Conservation (phyloP, 2,113 vertebrate species). For the Rissa tridactyla region DNA sequence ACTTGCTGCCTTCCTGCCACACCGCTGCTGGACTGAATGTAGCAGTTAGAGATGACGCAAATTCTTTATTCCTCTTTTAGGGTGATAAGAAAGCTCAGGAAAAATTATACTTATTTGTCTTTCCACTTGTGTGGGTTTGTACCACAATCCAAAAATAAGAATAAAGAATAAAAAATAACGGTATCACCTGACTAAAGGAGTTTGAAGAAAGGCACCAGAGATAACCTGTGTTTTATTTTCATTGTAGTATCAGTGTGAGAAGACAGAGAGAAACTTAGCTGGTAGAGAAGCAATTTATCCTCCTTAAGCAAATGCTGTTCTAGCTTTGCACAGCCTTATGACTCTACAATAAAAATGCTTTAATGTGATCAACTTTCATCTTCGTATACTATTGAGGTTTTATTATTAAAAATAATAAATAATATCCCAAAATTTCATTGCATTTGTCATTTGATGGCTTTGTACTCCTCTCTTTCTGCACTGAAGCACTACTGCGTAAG, state of each 20-base stretch:
- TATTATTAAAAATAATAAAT: slow-evolving; percentile 6
- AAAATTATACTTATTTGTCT: background rate
- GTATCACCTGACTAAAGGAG: background rate
- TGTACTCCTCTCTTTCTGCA: background rate
- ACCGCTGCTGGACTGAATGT: background rate
- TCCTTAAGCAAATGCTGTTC: background rate
- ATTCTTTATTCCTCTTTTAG: background rate
- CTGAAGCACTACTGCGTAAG: background rate
- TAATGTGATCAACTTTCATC: background rate
- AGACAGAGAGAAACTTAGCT: background rate
- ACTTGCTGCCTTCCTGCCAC: background rate
- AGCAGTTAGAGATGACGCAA: background rate
- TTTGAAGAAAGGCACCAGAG: background rate
- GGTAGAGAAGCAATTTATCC: background rate
- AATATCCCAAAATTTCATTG: background rate
- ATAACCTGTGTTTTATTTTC: background rate
- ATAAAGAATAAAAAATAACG: background rate
- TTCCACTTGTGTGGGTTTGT: background rate
- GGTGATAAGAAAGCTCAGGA: background rate
- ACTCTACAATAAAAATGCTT: background rate
- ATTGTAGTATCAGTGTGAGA: background rate
- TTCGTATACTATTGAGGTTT: background rate
- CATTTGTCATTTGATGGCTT: background rate
- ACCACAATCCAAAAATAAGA: background rate
- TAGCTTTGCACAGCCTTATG: background rate